Evolutionary conservation across 2,113 vertebrate genomes (phyloP).

Genomic region (Struthio camelus): DNA sequence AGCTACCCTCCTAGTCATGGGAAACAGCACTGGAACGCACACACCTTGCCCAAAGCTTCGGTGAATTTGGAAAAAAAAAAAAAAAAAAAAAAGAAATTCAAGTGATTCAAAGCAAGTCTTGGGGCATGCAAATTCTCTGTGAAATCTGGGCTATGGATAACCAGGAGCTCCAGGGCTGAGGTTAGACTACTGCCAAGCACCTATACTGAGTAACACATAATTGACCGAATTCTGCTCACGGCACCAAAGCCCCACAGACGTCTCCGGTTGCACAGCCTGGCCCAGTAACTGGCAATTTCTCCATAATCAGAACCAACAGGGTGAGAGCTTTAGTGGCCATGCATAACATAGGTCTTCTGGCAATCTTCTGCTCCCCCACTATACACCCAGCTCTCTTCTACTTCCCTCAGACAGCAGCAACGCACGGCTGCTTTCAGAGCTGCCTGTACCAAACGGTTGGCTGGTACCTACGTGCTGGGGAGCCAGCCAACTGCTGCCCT

Average conservation of each 20-base stretch:
- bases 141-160: background rate
- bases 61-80: background rate
- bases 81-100: background rate
- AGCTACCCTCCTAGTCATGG: slow-evolving; percentile 42
- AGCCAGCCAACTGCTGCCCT: background rate
- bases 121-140: background rate
- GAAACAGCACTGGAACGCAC: background rate
- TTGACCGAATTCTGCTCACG: background rate
- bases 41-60: background rate
- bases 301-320: slow-evolving; percentile 10
- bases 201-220: background rate
- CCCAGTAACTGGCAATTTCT: background rate
- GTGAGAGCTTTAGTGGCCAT: slow-evolving; percentile 9
- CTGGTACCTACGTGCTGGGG: background rate
- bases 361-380: background rate
- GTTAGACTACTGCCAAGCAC: background rate
- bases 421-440: background rate
- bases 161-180: background rate
- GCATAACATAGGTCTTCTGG: slow-evolving; percentile 18
- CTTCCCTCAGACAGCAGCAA: background rate
- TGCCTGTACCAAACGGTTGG: background rate
- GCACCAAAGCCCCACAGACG: background rate
- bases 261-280: background rate
- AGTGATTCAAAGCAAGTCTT: background rate
- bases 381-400: background rate